Base-by-base conservation (phyloP, 2,888 invertebrate species). In the Lycocerus yunnanus region DNA sequence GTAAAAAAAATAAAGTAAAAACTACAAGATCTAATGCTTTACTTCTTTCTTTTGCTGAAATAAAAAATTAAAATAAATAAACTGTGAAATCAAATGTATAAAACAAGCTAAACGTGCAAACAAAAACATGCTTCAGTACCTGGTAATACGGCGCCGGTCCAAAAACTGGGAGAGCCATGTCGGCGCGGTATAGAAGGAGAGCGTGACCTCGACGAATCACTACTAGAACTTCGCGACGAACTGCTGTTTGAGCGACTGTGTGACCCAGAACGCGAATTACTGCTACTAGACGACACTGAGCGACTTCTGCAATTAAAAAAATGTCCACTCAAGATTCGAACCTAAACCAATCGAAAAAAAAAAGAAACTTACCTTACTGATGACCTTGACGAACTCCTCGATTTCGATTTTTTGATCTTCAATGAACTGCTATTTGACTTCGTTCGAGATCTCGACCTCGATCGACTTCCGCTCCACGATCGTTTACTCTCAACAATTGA, bases 121-220 rank as follows among this genome's bases (percentile, higher is more conserved):
- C 18, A 24, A 59, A 69, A 75, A 68, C 80, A 78, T 77, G 69
- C 16, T 69, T 11, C 43, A 78, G 88, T 92, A 98, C 97, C 97
- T 98, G 82, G 98, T 98, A 84, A 98, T 98, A 81, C 98, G 92
- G 74, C 98, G 91, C 82, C 97, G 90, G 88, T 97, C 97, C 77
- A 97, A 88, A 97, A 97, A 87, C 96, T 96, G 15, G 98, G 98
- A 73, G 97, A 97, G 61, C 97, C 97, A 81, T 95, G 93, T 76
- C 97, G 91, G 73, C 97, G 90, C 68, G 97, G 96, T 86, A 97
- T 97, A 75, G 97, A 97, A n/a, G 93, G 94, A 75, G 95, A 93
- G 79, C 92, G 89, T 11, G 91, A 90, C 15, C 90, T 88, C 72
- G 90, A 90, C 58, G 91, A 88, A 81, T 88, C 89, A 63, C 86